Percentiles rank a stretch among this genome's conserved stretches.
phyloP scores from a whole-genome alignment of 2,797 vertebrate genomes.

The Hypotaenidia okinawae region DNA sequence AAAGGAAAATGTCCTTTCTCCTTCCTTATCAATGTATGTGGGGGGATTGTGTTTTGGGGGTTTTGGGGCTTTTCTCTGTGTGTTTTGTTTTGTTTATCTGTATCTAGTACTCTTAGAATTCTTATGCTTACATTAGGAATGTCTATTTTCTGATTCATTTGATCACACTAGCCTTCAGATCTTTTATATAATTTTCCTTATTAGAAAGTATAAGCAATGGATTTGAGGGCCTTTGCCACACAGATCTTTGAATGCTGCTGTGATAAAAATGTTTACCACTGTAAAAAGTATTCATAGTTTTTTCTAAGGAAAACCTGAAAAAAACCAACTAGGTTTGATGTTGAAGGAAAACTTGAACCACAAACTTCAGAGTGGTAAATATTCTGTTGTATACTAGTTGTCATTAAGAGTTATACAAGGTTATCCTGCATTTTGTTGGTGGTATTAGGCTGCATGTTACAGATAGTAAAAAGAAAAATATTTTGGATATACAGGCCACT shows the following conservation, averaged over 20 bases:
- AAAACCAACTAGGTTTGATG: neutral
- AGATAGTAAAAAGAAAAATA: neutral
- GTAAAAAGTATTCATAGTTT: neutral
- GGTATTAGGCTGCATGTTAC: neutral
- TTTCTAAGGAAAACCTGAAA: neutral
- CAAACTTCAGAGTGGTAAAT: neutral
- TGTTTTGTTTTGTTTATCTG: neutral
- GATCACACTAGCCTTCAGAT: neutral
- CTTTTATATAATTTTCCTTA: neutral
- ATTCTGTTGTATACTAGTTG: neutral
- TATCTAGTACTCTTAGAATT: neutral
- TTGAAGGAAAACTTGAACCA: neutral
- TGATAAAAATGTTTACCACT: neutral
- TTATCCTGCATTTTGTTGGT: neutral
- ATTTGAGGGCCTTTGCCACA: neutral
- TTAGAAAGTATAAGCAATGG: neutral
- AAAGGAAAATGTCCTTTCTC: neutral
- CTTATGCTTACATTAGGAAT: neutral
- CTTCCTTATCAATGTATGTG: neutral
- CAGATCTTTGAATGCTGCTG: neutral
- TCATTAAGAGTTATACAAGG: neutral
- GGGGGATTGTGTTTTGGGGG: rapidly evolving
- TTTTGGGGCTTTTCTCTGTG: neutral
- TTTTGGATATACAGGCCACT: neutral
- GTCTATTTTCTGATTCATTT: neutral